Base-by-base conservation (phyloP, 2,113 vertebrate genomes). In the Chunga burmeisteri region DNA sequence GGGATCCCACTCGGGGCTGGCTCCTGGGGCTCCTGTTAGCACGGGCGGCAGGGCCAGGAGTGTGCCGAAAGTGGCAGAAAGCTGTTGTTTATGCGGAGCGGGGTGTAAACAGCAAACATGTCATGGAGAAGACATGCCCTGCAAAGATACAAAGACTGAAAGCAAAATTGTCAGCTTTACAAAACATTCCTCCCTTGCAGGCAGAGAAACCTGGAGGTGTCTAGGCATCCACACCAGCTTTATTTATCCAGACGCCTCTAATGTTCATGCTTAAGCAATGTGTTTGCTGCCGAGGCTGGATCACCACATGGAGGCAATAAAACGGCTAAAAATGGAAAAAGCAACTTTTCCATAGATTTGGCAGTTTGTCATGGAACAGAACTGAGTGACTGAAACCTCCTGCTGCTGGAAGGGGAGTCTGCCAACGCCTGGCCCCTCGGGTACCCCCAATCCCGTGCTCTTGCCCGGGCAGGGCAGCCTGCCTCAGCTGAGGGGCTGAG, bases 261-360 rank as follows among this genome's bases (percentile, higher is more conserved):
- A 95, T n/a, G 61, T 96, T 73, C 94, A 94, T 95, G 94, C 95
- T 52, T 70, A 90, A 83, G 81, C 94, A 59, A 46, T 89, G 96
- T 95, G 95, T 96, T 96, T 95, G 92, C 95, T 80, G 90, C 97
- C 3, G 40, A 95, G 83, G 71, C 94, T 89, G 78, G 73, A 96
- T 94, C 97, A 97, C 93, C 97, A 97, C 97, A 97, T 80, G 96
- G 97, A 98, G 94, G 96, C 93, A 96, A 98, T 95, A 94, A 97
- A 97, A 88, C 14, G 27, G 95, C 97, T 98, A 97, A 98, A 98
- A 98, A 97, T 93, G 97, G 98, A 98, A 97, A 97, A 90, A 9
- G 30, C 50, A 93, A 91, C 95, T 96, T 92, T 91, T 93, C 94
- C 94, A 90, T 82, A 38, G 96, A 95, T 96, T 93, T 94, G 92